Evolutionary conservation across 1,140 invertebrate species (phyloP).

Genomic region (Monochamus saltuarius): DNA sequence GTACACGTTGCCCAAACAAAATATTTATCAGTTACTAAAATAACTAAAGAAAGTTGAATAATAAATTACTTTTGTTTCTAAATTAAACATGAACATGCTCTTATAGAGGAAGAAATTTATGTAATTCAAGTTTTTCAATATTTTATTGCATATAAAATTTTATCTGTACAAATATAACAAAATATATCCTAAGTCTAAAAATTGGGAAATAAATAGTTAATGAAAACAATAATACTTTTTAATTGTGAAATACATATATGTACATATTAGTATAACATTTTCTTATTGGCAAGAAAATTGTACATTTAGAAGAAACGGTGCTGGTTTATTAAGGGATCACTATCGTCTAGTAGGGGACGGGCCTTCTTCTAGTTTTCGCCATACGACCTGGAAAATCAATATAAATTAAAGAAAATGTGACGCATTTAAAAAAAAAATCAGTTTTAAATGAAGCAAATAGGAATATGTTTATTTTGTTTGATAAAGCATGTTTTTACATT

Average conservation of each 20-base stretch:
- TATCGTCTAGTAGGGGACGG: slow-evolving; percentile 60
- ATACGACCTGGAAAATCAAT: slow-evolving; percentile 59
- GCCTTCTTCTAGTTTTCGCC: slow-evolving; percentile 68
- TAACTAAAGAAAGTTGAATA: too few species aligned
- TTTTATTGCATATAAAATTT: slow-evolving; percentile 8
- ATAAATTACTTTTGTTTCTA: too few species aligned
- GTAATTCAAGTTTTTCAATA: slow-evolving; percentile 6
- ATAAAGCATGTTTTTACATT: neutral
- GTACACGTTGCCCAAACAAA: too few species aligned
- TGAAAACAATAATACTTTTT: slow-evolving; percentile 13
- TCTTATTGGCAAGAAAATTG: slow-evolving; percentile 15
- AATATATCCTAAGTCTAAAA: neutral
- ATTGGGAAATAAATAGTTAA: neutral
- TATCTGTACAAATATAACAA: slow-evolving; percentile 21
- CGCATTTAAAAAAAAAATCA: neutral
- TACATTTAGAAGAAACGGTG: slow-evolving; percentile 4
- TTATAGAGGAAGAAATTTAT: neutral
- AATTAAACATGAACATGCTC: too few species aligned
- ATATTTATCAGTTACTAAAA: too few species aligned
- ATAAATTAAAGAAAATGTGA: neutral
- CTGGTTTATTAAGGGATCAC: slow-evolving; percentile 23
- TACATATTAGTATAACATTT: neutral
- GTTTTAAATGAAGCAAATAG: neutral
- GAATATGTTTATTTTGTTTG: neutral
- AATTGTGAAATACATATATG: neutral